Conservation (phyloP, 2,888 invertebrate species). For the Sphinx pinastri region DNA sequence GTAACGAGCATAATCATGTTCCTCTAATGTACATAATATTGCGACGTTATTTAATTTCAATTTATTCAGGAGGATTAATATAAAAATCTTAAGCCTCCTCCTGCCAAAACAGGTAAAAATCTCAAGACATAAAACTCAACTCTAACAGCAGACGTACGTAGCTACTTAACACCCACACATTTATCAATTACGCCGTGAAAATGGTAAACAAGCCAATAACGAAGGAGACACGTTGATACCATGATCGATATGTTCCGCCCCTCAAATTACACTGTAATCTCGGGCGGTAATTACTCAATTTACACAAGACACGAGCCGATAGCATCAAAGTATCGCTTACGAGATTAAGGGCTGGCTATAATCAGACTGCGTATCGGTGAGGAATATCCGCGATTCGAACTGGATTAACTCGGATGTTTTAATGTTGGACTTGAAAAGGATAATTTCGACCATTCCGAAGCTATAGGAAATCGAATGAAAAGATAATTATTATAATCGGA, state of each 20-base stretch:
- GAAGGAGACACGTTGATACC: conserved; percentile 43
- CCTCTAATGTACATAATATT: too few relatives aligned
- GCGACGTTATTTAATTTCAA: too few relatives aligned
- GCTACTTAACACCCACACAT: not conserved
- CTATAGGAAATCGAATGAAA: too few relatives aligned
- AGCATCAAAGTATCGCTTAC: conserved; percentile 61
- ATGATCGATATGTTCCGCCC: conserved; percentile 70
- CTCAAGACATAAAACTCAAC: not conserved
- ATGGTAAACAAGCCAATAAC: conserved; percentile 37
- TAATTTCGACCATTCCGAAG: too few relatives aligned
- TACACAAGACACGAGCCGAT: conserved; percentile 67
- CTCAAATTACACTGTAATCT: conserved; percentile 71
- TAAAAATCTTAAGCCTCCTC: too few relatives aligned
- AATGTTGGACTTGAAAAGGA: not conserved
- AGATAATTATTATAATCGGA: too few relatives aligned
- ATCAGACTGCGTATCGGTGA: conserved; percentile 35
- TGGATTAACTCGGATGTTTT: not conserved
- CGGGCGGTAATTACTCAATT: conserved; percentile 77
- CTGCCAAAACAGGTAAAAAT: not conserved
- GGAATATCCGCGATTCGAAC: not conserved
- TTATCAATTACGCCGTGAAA: conserved; percentile 29
- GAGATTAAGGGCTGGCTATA: conserved; percentile 52
- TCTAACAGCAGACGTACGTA: not conserved
- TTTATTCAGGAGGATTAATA: too few relatives aligned
- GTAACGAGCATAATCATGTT: too few relatives aligned